Percentiles rank a stretch among this genome's conserved stretches.
phyloP scores from a whole-genome alignment of 2,888 invertebrate genomes.

The Lasioglossum zephyrum region DNA sequence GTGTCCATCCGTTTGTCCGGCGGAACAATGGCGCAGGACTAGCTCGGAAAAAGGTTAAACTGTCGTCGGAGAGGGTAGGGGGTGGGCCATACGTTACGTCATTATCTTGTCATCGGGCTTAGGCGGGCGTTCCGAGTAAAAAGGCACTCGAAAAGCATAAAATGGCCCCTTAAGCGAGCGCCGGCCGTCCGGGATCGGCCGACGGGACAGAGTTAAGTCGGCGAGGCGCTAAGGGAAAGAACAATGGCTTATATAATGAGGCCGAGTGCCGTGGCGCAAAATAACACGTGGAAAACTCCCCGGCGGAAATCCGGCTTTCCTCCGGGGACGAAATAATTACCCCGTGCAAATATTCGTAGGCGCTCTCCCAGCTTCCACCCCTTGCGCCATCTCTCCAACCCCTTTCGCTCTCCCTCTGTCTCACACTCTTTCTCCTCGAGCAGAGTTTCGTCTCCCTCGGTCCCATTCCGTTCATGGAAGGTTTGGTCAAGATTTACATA shows the following conservation, averaged over 20 bases:
- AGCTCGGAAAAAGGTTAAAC: slow-evolving; percentile 15
- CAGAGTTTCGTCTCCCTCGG: background rate
- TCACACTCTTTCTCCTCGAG: background rate
- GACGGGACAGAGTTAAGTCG: slow-evolving; percentile 63
- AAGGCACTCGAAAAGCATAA: slow-evolving; percentile 38
- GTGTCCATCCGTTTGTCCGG: background rate
- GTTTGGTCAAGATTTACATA: slow-evolving; percentile 83
- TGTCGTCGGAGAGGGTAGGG: background rate
- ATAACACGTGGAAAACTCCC: slow-evolving; percentile 74
- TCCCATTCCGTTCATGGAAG: slow-evolving; percentile 48
- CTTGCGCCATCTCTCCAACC: slow-evolving; percentile 22
- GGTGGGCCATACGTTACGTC: background rate
- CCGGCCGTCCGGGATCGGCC: slow-evolving; percentile 38
- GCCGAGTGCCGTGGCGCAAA: slow-evolving; percentile 67
- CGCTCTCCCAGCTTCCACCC: slow-evolving; percentile 55
- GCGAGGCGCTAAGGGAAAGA: slow-evolving; percentile 70
- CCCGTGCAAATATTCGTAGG: slow-evolving; percentile 80
- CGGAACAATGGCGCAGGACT: background rate
- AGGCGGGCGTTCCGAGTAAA: slow-evolving; percentile 3
- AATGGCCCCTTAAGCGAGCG: slow-evolving; percentile 39
- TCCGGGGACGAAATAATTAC: slow-evolving; percentile 80
- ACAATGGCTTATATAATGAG: slow-evolving; percentile 76
- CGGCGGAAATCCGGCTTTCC: slow-evolving; percentile 75
- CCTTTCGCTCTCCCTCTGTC: slow-evolving; percentile 7
- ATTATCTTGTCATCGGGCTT: slow-evolving; percentile 30